Evolutionary conservation across 2,888 invertebrate genomes (phyloP), one percentile per base, ranked within the genome.

Genomic region (Elegia similella): DNA sequence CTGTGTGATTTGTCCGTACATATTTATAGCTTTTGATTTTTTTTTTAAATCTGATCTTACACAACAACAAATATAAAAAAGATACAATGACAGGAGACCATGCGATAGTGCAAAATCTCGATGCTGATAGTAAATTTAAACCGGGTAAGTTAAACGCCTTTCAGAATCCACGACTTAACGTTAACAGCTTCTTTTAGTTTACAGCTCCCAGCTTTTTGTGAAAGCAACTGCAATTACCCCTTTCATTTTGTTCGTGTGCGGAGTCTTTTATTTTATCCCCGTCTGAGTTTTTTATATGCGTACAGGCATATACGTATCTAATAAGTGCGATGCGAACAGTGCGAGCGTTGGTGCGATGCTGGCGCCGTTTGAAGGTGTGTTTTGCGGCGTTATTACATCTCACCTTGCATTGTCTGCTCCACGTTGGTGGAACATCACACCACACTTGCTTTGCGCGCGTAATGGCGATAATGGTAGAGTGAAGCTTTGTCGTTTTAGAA

Each of bases 151-250:
- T 64, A 71, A 69, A 68, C 73, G 69, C 69, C 75, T 76, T 73
- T 73, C 74, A 72, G 72, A 78, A 75, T 76, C 68, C 75, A 68
- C 75, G 73, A 75, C 77, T 80, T 77, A 56, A 68, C 77, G 69
- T 70, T 78, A 78, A 82, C 80, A 78, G 78, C 80, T 83, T 80
- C 82, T 81, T 83, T 83, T 80, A 82, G 78, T 85, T 82, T 79
- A 79, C 77, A 75, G 78, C 79, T 75, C 75, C 71, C 66, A 72
- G 75, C 75, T 82, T 82, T 86, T 78, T 82, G 81, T 83, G 64
- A 73, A 69, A 72, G 70, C 69, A 73, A 74, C 79, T 78, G 80
- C 84, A 83, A 86, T 87, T 86, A 85, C 84, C 84, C 79, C 80
- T 81, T 84, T 85, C 79, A 80, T 75, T 77, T 75, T 76, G 73